Base-by-base conservation (phyloP, 1,140 invertebrate species). In the Leptinotarsa lineolata region DNA sequence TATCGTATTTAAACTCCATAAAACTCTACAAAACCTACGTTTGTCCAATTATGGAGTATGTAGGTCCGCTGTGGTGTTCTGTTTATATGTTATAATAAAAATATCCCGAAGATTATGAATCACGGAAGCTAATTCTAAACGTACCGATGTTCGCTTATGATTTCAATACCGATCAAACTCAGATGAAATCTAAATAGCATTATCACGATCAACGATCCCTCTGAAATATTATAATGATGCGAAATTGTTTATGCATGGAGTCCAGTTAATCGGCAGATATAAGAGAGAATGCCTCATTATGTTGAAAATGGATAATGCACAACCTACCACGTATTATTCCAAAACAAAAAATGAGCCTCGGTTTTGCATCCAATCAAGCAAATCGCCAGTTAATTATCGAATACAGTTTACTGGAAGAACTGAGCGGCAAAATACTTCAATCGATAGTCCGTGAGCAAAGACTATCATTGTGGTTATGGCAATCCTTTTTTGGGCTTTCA, bases 351-450 rank as follows among this genome's bases (percentile, higher is more conserved):
- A 74, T 75, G 76, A 80, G 77, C 74, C 63, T 21, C 66, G 69
- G 71, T 80, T 81, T 81, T 81, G 79, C 79, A 81, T 81, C 79
- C 80, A 81, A 81, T 81, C 80, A 78, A 79, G 66, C 78, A 80
- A 79, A 81, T 79, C 79, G 75, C 73, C 72, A 76, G 75, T 81
- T 81, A 81, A 81, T 81, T 81, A 81, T 58, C n/a, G 46, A 60
- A 72, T 60, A 67, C 54, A 24, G 66, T 46, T 22, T 72, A 72
- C 69, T 48, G 61, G 64, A 59, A n/a, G n/a, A 54, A 61, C 21
- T 24, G 60, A 75, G 74, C 71, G 70, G 74, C 70, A 72, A 45
- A 74, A 20, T 0, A 21, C 8, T 60, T 63, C 20, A 59, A 30
- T 11, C 30, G 30, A 39, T 39, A 39, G 30, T 39, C 30, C 8